phyloP scores from a whole-genome alignment of 2,113 vertebrate species.

The Cnemophilus loriae region DNA sequence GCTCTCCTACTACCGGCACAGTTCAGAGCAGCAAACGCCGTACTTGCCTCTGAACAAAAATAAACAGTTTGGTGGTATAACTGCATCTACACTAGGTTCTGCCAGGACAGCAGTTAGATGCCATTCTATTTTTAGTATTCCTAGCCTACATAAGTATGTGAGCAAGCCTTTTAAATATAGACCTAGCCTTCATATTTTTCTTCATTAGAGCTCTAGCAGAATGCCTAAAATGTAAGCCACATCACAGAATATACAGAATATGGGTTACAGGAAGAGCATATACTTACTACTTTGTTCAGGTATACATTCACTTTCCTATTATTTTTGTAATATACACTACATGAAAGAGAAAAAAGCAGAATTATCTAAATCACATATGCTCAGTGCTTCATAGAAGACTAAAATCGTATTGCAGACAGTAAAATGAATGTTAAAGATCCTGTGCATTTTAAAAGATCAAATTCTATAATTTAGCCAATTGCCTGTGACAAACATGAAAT shows the following conservation, averaged over 20 bases:
- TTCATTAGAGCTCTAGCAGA: slow-evolving; percentile 29
- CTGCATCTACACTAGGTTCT: slow-evolving; percentile 11
- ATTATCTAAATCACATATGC: neutral
- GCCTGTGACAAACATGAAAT: neutral
- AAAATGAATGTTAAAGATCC: neutral
- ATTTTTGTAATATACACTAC: neutral
- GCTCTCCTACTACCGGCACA: neutral
- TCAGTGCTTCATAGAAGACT: neutral
- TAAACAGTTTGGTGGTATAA: slow-evolving; percentile 34
- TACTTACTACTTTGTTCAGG: neutral
- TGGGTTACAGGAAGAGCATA: neutral
- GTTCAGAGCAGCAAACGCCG: neutral
- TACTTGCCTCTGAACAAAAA: slow-evolving; percentile 6
- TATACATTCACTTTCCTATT: neutral
- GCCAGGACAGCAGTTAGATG: slow-evolving; percentile 39
- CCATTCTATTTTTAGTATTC: slow-evolving; percentile 48
- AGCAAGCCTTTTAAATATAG: slow-evolving; percentile 53
- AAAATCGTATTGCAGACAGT: neutral
- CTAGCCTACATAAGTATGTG: slow-evolving; percentile 46
- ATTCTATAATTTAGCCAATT: neutral
- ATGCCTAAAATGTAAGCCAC: neutral
- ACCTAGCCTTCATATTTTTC: slow-evolving; percentile 25
- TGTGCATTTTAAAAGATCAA: neutral
- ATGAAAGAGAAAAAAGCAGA: neutral
- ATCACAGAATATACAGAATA: neutral